A percentile compares a stretch with the other conserved stretches of the same genome.
Conservation (phyloP, 2,888 invertebrate species). For the Antheraea yamamai region DNA sequence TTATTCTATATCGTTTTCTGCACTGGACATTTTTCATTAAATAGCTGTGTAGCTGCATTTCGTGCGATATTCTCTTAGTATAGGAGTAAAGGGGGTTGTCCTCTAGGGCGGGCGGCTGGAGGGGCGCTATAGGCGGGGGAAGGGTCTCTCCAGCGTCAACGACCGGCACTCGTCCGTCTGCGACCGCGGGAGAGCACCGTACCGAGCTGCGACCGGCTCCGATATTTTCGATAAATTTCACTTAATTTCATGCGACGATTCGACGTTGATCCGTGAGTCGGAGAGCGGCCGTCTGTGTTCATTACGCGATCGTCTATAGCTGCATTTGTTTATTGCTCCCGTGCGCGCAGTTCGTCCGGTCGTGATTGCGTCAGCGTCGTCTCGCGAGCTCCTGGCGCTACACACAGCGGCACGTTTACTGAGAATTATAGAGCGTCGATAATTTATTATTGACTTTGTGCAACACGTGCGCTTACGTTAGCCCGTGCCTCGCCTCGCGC, state of each 20-base stretch:
- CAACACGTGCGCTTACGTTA: slow-evolving; percentile 45
- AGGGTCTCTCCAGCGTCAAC: slow-evolving; percentile 74
- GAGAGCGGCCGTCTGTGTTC: slow-evolving; percentile 13
- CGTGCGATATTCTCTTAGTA: slow-evolving; percentile 24
- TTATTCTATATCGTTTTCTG: no score
- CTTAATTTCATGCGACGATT: slow-evolving; percentile 3
- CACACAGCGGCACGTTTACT: not conserved
- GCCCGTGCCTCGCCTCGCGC: slow-evolving; percentile 3
- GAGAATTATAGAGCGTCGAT: not conserved
- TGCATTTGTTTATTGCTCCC: not conserved
- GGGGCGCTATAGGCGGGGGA: slow-evolving; percentile 60
- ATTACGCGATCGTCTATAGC: slow-evolving; percentile 16
- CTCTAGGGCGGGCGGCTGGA: slow-evolving; percentile 74
- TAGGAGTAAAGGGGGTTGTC: slow-evolving; percentile 55
- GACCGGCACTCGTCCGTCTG: slow-evolving; percentile 76
- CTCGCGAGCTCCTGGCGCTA: slow-evolving; percentile 3
- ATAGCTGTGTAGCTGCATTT: not conserved
- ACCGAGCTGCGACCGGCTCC: slow-evolving; percentile 51
- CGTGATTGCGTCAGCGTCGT: slow-evolving; percentile 3
- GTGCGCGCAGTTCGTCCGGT: not conserved
- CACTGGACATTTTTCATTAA: not conserved
- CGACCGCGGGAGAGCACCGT: slow-evolving; percentile 66
- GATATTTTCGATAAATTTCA: slow-evolving; percentile 47
- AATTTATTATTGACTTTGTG: slow-evolving; percentile 25
- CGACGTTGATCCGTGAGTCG: not conserved